Conservation (phyloP, 2,113 vertebrate genomes). For the Gnathonemus echidnorhynchus region DNA sequence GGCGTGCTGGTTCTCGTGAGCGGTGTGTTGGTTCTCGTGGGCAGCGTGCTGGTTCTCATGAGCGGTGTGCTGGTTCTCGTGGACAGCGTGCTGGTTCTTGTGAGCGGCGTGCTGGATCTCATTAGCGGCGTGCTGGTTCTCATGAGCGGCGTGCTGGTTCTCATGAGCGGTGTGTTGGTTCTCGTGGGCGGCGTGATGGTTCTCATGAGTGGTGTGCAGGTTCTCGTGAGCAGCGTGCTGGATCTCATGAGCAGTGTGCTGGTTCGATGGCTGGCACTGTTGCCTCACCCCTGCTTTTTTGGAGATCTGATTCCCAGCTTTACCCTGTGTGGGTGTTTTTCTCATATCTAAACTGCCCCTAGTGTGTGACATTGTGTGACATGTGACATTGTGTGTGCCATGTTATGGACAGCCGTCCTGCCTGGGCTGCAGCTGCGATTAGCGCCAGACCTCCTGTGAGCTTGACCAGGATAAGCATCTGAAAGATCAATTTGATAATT, state of each 20-base stretch:
- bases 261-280: background rate
- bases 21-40: too few species aligned
- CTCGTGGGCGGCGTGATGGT: background rate
- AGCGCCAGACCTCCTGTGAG: background rate
- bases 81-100: background rate
- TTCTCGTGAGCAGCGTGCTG: too few species aligned
- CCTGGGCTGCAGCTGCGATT: background rate
- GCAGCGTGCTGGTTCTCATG: too few species aligned
- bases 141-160: background rate
- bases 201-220: background rate
- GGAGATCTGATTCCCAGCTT: background rate
- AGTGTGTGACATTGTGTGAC: background rate
- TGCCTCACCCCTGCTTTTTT: background rate
- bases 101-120: background rate
- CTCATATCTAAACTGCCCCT: background rate
- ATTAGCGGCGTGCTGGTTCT: background rate
- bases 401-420: background rate
- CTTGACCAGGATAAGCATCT: background rate
- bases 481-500: background rate
- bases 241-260: background rate
- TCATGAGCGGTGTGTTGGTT: background rate
- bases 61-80: background rate
- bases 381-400: background rate
- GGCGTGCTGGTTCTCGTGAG: background rate
- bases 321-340: background rate